These are phyloP conservation scores for Agapetus fuscipes DNA, from an alignment of 2,888 invertebrate species.

Conservation along the genomic window DNA sequence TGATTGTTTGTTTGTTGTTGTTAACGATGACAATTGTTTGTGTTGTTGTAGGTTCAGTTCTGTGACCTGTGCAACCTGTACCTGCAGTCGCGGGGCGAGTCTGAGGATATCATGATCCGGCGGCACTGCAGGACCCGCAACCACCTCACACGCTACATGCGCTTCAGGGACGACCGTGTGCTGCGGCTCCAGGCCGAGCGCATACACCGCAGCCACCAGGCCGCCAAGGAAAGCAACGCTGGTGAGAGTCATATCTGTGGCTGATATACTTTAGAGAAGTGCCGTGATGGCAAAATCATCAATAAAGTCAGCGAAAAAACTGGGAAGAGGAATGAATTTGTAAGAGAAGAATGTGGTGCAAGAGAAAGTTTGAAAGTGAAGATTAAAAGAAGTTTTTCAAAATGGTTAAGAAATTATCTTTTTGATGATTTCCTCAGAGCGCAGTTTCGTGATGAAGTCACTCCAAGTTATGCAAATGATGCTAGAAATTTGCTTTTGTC, in stretches of 20 bases:
- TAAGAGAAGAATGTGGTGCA: no score
- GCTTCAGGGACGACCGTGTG: slow-evolving; percentile 67
- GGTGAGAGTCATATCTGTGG: no score
- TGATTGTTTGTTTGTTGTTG: no score
- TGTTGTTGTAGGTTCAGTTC: slow-evolving; percentile 49
- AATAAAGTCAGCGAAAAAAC: slow-evolving; percentile 1
- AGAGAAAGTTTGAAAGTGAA: no score
- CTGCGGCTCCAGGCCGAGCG: slow-evolving; percentile 62
- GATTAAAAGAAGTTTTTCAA: no score
- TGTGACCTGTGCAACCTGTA: slow-evolving; percentile 74
- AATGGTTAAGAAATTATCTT: no score
- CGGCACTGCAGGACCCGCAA: slow-evolving; percentile 67
- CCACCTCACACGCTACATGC: slow-evolving; percentile 68
- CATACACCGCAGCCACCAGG: slow-evolving; percentile 50
- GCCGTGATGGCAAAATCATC: neutral
- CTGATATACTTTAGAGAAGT: slow-evolving; percentile 10
- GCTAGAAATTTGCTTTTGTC: no score
- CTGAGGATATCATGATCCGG: slow-evolving; percentile 52
- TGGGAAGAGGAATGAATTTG: no score
- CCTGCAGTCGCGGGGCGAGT: slow-evolving; percentile 49
- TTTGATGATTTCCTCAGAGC: no score
- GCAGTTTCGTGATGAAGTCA: no score
- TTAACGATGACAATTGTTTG: no score
- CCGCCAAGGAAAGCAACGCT: slow-evolving; percentile 23
- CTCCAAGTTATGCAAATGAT: no score